Base-by-base conservation (phyloP, 2,113 vertebrate species). In the Hydrochoerus hydrochaeris region DNA sequence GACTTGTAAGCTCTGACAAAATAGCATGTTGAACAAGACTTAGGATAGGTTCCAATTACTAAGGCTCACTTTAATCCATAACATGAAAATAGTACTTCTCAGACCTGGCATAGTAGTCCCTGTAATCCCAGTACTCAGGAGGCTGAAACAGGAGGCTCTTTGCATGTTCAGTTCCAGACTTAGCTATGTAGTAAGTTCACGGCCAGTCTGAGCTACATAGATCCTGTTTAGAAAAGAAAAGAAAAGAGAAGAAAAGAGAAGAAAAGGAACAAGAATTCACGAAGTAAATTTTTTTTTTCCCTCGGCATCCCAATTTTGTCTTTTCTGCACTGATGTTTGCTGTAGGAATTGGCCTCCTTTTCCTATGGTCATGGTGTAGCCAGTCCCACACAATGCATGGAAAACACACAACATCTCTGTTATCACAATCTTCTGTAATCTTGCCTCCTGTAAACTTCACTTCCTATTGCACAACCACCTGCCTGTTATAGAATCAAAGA, bases 11-110 rank as follows among this genome's bases (percentile, higher is more conserved):
- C 7, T 3, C 32, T 83, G 85, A 71, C 41, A 95, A 94, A 88
- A 71, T 63, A 24, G 26, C 13, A 1, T 16, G 22, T 20, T 44
- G 32, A 78, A 63, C 73, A 78, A 93, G 75, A 62, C 81, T 94
- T 28, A 71, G 17, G 46, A 19, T 41, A 73, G 19, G 41, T 85
- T 19, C 46, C 88, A 85, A 62, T 96, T 95, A 93, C 16, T 88
- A 19, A 7, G 91, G n/a, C 93, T 85, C n/a, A 90, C 63, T 88
- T 90, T 7, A 20, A 4, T 82, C 22, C 26, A 7, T 63, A 20
- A 17, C 4, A 24, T 54, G n/a, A 62, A 96, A 89, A 46, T 35
- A 63, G 20, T 41, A 41, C 17, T 77, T 46, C 73, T 77, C 44
- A 77, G 41, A 26, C 41, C 24, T 14, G 26, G 12, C 46, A 8